Evolutionary conservation across 2,888 invertebrate species (phyloP).

Genomic region (Byasa hedistus): DNA sequence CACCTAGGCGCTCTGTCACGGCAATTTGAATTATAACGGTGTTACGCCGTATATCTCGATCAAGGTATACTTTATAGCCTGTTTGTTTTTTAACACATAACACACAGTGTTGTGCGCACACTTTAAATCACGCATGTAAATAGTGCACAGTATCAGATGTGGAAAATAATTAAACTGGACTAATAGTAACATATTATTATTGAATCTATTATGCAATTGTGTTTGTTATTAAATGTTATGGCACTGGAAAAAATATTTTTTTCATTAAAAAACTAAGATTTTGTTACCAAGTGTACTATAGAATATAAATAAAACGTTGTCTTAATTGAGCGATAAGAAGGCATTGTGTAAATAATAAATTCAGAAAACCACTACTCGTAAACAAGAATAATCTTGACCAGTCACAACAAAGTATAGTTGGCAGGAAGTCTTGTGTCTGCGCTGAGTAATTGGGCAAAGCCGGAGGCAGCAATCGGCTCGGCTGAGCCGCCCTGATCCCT

Average conservation of each 20-base stretch:
- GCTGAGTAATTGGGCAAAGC: constrained; percentile 74
- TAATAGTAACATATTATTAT: too few species aligned
- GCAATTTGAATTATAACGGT: constrained; percentile 74
- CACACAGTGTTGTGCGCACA: constrained; percentile 56
- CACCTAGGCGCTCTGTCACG: constrained; percentile 56
- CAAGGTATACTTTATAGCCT: constrained; percentile 60
- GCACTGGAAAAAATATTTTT: too few species aligned
- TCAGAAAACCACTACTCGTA: neutral
- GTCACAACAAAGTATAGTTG: constrained; percentile 40
- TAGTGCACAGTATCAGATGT: constrained; percentile 55
- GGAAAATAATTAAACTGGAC: neutral
- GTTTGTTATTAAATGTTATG: too few species aligned
- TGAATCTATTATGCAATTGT: too few species aligned
- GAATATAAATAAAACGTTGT: too few species aligned
- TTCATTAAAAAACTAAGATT: too few species aligned
- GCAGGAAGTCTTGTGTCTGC: constrained; percentile 62
- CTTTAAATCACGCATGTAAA: constrained; percentile 60
- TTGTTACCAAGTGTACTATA: too few species aligned
- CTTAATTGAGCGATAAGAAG: too few species aligned
- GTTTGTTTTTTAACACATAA: constrained; percentile 62
- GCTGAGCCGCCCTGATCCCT: constrained; percentile 73
- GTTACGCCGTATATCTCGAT: constrained; percentile 71
- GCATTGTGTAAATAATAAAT: too few species aligned
- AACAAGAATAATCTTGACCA: constrained; percentile 34
- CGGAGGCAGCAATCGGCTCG: constrained; percentile 71